Evolutionary conservation across 2,797 vertebrate species (phyloP).

Genomic region (Eulemur coronatus): DNA sequence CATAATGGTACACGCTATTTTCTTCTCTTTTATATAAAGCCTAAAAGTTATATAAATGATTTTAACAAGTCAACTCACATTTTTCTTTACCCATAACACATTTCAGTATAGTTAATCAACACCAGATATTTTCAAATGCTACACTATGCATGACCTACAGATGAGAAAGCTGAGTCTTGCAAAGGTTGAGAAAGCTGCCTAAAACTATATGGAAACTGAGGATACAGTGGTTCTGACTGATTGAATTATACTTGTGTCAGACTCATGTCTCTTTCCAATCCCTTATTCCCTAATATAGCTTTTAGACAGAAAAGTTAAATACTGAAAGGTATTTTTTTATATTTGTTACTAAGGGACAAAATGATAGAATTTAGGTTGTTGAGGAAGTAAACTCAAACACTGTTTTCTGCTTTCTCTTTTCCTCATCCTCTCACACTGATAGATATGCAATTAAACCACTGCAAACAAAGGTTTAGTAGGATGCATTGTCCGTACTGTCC

Average conservation of each 20-base stretch:
- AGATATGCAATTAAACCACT: background rate
- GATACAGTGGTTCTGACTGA: background rate
- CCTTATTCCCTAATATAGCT: background rate
- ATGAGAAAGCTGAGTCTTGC: background rate
- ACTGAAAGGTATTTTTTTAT: background rate
- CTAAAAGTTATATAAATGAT: background rate
- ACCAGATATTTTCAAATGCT: background rate
- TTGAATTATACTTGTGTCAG: background rate
- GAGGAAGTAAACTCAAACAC: background rate
- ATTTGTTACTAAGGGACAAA: background rate
- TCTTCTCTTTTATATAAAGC: background rate
- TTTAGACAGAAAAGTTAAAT: background rate
- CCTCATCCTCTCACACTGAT: background rate
- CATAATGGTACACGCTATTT: background rate
- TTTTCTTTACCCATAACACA: background rate
- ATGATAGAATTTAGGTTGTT: background rate
- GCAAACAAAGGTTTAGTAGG: background rate
- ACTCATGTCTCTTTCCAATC: background rate
- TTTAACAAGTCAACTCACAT: background rate
- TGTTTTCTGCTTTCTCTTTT: background rate
- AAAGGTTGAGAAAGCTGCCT: background rate
- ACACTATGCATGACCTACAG: background rate
- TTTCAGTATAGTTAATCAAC: background rate
- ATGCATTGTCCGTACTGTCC: rapidly evolving
- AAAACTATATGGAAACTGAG: background rate